Percentiles rank a stretch among this genome's conserved stretches.
phyloP scores from a whole-genome alignment of 2,888 invertebrate genomes.

The Caenorhabditis wallacei region DNA sequence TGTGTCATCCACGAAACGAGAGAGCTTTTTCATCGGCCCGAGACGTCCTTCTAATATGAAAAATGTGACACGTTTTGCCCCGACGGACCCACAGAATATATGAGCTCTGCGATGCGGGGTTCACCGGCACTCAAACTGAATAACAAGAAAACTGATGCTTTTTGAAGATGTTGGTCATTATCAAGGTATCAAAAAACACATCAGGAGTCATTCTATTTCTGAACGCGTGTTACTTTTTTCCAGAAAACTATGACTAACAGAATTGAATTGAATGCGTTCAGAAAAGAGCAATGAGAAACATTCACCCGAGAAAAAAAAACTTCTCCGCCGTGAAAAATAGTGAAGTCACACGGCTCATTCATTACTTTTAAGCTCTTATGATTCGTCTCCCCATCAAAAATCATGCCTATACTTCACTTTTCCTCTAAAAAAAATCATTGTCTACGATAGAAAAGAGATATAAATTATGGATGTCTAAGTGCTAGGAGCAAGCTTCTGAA shows the following conservation, averaged over 20 bases:
- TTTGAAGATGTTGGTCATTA: conserved; percentile 6
- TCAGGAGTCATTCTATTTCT: background rate
- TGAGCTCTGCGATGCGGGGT: conserved; percentile 33
- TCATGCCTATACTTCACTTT: conserved; percentile 23
- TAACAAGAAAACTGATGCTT: conserved; percentile 48
- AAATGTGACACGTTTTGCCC: conserved; percentile 50
- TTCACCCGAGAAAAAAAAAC: background rate
- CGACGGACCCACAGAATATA: conserved; percentile 35
- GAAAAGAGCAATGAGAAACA: background rate
- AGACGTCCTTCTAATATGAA: conserved; percentile 41
- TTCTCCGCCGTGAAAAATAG: conserved; percentile 9
- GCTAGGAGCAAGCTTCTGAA: background rate
- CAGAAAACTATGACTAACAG: no score
- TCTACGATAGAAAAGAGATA: conserved; percentile 1
- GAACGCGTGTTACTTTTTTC: background rate
- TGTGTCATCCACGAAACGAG: conserved; percentile 33
- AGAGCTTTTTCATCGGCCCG: conserved; percentile 49
- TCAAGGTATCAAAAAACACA: conserved; percentile 37
- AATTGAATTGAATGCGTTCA: no score
- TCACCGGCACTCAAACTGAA: conserved; percentile 47
- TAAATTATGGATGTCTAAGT: conserved; percentile 23
- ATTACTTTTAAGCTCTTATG: conserved; percentile 20
- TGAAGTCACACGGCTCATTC: conserved; percentile 27
- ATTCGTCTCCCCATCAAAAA: conserved; percentile 16
- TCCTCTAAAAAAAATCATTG: conserved; percentile 7